Evolutionary conservation across 2,888 invertebrate genomes (phyloP).

Genomic region (Panopea generosa): DNA sequence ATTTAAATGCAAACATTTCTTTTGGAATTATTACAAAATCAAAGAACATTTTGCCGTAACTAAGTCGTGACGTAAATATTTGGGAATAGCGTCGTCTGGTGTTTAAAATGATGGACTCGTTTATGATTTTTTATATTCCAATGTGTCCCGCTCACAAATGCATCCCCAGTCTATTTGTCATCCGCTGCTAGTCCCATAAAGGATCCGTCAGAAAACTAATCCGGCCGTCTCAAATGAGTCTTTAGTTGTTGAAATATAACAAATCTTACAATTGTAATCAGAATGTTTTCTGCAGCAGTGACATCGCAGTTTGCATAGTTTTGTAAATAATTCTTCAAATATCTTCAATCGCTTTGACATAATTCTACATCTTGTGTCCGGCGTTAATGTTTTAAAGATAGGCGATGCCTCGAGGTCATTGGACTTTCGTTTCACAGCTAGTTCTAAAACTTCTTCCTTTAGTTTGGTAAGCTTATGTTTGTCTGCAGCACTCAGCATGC

Average conservation of each 20-base stretch:
- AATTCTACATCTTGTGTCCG: constrained; percentile 56
- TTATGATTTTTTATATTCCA: too few relatives aligned
- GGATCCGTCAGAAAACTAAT: constrained; percentile 48
- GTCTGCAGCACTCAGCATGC: constrained; percentile 59
- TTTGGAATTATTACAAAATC: too few relatives aligned
- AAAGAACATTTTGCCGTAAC: too few relatives aligned
- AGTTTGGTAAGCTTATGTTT: constrained; percentile 57
- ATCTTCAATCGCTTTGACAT: constrained; percentile 52
- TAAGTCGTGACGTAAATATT: too few relatives aligned
- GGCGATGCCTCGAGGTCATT: constrained; percentile 62
- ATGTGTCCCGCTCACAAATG: too few relatives aligned
- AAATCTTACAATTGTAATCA: constrained; percentile 64
- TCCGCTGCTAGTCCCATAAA: too few relatives aligned
- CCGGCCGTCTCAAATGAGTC: constrained; percentile 56
- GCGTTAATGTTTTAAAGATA: constrained; percentile 51
- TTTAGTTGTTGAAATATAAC: constrained; percentile 53
- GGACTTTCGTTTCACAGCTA: constrained; percentile 58
- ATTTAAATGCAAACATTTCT: too few relatives aligned
- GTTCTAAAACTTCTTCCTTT: constrained; percentile 56
- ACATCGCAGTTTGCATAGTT: constrained; percentile 56
- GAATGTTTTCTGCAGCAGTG: constrained; percentile 64
- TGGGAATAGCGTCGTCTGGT: too few relatives aligned
- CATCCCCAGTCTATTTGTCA: too few relatives aligned
- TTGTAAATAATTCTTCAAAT: constrained; percentile 57
- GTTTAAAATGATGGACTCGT: too few relatives aligned